Conservation (phyloP, 2,113 vertebrate species). For the Gopherus evgoodei region DNA sequence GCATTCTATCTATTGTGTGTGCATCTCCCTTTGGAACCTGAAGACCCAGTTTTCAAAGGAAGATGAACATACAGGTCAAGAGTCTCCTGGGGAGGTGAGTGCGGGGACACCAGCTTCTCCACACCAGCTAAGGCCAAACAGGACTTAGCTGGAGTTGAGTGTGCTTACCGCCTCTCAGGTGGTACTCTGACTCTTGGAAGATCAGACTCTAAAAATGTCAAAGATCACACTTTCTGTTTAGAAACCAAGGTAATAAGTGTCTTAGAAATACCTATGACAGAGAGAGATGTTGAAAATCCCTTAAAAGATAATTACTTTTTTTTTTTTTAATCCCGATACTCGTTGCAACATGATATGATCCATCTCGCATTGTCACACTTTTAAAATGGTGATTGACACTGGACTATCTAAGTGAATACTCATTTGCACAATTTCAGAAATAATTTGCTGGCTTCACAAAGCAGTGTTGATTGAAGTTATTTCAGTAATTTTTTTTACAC, state of each 20-base stretch:
- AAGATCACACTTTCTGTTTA: neutral
- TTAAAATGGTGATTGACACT: neutral
- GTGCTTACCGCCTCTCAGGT: neutral
- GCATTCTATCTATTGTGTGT: neutral
- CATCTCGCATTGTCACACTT: neutral
- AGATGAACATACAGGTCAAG: too few relatives aligned
- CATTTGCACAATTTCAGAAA: rapidly evolving
- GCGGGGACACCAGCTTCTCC: neutral
- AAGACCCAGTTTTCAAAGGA: neutral
- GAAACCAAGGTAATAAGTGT: neutral
- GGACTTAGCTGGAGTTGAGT: neutral
- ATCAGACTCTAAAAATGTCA: neutral
- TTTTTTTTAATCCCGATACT: too few relatives aligned
- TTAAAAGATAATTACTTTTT: neutral
- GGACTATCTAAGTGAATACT: rapidly evolving
- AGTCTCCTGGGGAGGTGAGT: neutral
- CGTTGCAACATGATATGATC: rapidly evolving
- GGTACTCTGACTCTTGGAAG: neutral
- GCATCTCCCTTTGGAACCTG: neutral
- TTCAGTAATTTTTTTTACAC: neutral
- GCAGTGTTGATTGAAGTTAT: neutral
- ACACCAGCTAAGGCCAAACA: neutral
- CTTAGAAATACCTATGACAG: neutral
- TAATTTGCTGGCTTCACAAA: neutral
- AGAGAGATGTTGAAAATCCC: neutral